Evolutionary conservation across 2,888 invertebrate species (phyloP).

Genomic region (Cataglyphis altisquamis): DNA sequence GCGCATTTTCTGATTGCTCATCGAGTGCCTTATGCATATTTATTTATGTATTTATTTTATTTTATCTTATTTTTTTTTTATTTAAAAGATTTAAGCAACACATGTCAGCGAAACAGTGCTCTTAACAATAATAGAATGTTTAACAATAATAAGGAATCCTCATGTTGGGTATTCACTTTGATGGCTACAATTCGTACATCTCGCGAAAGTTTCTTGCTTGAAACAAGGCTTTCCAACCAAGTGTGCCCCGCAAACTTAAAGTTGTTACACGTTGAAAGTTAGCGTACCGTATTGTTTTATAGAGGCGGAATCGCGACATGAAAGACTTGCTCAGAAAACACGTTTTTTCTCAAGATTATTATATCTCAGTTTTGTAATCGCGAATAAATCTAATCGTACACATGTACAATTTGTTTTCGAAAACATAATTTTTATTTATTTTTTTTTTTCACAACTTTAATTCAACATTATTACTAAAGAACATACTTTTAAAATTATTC

Average conservation of each 20-base stretch:
- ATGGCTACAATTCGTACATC: constrained; percentile 25
- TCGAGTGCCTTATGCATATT: too few relatives aligned
- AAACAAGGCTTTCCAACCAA: constrained; percentile 58
- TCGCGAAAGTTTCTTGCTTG: constrained; percentile 52
- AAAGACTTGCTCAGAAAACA: not conserved
- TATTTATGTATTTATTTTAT: not conserved
- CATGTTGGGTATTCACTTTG: constrained; percentile 34
- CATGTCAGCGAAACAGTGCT: not conserved
- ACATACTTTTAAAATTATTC: not conserved
- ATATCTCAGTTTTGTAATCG: not conserved
- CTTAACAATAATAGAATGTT: too few relatives aligned
- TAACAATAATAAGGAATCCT: constrained; percentile 4
- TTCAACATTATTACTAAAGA: not conserved
- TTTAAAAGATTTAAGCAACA: constrained; percentile 11
- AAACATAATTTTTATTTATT: constrained; percentile 13
- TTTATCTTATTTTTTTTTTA: not conserved
- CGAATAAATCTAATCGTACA: not conserved
- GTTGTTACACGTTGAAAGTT: constrained; percentile 60
- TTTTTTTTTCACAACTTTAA: too few relatives aligned
- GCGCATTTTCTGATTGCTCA: not conserved
- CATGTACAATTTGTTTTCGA: not conserved
- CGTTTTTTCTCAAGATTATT: constrained; percentile 34
- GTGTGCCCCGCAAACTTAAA: constrained; percentile 59
- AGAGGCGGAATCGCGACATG: constrained; percentile 60
- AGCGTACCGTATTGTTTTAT: constrained; percentile 47